Conservation (phyloP, 2,888 invertebrate genomes). For the Deilephila elpenor region DNA sequence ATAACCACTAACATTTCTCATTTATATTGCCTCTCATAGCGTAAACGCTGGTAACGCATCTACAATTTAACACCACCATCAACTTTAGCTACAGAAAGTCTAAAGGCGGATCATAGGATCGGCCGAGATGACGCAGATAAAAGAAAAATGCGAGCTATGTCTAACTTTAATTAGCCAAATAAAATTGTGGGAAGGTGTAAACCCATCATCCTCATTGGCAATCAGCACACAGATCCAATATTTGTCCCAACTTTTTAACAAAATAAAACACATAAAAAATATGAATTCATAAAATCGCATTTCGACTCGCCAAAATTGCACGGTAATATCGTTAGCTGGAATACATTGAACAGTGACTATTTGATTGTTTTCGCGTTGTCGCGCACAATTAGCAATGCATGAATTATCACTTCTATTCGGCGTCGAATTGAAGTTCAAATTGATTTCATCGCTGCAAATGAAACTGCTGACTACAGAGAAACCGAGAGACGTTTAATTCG, state of each 20-base stretch:
- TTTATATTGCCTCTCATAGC: too few species aligned
- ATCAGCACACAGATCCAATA: too few species aligned
- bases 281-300: not conserved
- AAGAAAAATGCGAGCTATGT: too few species aligned
- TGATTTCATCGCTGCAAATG: slow-evolving; percentile 36
- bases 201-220: too few species aligned
- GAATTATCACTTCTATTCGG: slow-evolving; percentile 48
- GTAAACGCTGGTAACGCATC: too few species aligned
- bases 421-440: slow-evolving; percentile 37
- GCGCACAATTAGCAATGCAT: slow-evolving; percentile 59
- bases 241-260: not conserved
- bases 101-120: too few species aligned
- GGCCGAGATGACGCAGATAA: too few species aligned
- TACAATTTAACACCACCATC: too few species aligned
- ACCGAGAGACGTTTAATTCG: slow-evolving; percentile 15
- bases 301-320: not conserved
- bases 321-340: slow-evolving; percentile 36
- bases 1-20: too few species aligned
- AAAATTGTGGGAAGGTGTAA: too few species aligned
- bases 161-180: too few species aligned
- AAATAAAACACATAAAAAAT: not conserved
- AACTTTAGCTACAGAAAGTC: too few species aligned
- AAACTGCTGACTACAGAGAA: slow-evolving; percentile 25
- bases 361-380: slow-evolving; percentile 56
- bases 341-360: slow-evolving; percentile 38